Evolutionary conservation across 1,140 invertebrate species (phyloP).

Genomic region (Microplitis demolitor): DNA sequence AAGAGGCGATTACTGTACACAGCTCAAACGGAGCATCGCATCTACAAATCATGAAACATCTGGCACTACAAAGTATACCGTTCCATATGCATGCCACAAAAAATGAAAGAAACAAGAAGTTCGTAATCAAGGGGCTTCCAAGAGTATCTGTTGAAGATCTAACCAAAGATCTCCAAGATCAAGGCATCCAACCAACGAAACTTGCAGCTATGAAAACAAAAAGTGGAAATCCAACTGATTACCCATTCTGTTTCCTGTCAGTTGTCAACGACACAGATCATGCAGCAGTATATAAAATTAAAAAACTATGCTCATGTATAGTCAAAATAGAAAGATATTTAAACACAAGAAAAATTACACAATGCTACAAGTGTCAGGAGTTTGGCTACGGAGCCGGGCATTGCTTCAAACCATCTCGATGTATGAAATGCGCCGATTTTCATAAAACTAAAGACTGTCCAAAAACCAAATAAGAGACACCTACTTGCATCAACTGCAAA

Average conservation of each 20-base stretch:
- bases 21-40: too few species aligned
- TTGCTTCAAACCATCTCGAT: constrained; percentile 16
- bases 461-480: neutral
- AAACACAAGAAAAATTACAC: constrained; percentile 22
- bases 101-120: neutral
- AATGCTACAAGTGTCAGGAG: constrained; percentile 29
- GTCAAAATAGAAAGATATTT: neutral
- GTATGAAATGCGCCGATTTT: constrained; percentile 20
- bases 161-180: neutral
- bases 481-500: constrained; percentile 27
- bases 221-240: neutral
- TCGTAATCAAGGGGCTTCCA: neutral
- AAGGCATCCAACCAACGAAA: neutral
- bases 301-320: neutral
- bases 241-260: neutral
- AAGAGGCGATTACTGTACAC: too few species aligned
- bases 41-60: too few species aligned
- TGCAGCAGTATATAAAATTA: neutral
- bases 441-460: constrained; percentile 3
- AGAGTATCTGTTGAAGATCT: neutral
- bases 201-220: neutral
- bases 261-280: neutral
- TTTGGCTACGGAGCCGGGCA: constrained; percentile 22
- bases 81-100: neutral
- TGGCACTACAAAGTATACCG: neutral